Evolutionary conservation across 2,113 vertebrate species (phyloP).

Genomic region (Sebastes fasciatus): DNA sequence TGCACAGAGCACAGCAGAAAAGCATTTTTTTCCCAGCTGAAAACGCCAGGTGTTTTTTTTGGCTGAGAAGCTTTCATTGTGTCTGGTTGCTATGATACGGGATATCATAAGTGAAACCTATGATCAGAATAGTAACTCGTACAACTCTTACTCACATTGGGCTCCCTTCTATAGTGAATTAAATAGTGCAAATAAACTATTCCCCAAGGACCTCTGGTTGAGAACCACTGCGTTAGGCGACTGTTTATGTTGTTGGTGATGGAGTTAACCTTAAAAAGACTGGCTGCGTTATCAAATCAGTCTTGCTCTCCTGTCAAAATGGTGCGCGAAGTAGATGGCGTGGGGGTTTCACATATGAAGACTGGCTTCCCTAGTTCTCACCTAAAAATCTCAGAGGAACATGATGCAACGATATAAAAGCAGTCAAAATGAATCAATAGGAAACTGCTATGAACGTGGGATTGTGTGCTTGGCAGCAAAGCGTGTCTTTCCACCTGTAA

Average conservation of each 20-base stretch:
- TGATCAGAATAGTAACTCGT: too few relatives aligned
- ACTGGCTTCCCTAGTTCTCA: slow-evolving; percentile 7
- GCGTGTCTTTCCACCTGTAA: slow-evolving; percentile 50
- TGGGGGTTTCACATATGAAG: slow-evolving; percentile 9
- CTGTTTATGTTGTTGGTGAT: neutral
- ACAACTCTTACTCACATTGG: too few relatives aligned
- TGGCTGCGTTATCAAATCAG: neutral
- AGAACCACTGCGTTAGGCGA: too few relatives aligned
- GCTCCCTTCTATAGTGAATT: too few relatives aligned
- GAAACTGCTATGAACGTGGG: slow-evolving; percentile 20
- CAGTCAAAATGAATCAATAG: slow-evolving; percentile 41
- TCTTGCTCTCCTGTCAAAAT: neutral
- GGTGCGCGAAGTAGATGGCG: slow-evolving; percentile 1
- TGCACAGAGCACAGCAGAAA: neutral
- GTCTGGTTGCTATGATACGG: neutral
- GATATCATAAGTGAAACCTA: too few relatives aligned
- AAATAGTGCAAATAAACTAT: too few relatives aligned
- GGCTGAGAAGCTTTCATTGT: neutral
- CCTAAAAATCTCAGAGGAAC: slow-evolving; percentile 16
- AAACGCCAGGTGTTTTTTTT: neutral
- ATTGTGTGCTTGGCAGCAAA: slow-evolving; percentile 42
- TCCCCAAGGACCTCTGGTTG: too few relatives aligned
- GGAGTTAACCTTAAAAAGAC: neutral
- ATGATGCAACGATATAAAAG: slow-evolving; percentile 47
- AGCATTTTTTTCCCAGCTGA: neutral